Evolutionary conservation across 2,113 vertebrate genomes (phyloP).

Genomic region (Pterophyllum scalare): DNA sequence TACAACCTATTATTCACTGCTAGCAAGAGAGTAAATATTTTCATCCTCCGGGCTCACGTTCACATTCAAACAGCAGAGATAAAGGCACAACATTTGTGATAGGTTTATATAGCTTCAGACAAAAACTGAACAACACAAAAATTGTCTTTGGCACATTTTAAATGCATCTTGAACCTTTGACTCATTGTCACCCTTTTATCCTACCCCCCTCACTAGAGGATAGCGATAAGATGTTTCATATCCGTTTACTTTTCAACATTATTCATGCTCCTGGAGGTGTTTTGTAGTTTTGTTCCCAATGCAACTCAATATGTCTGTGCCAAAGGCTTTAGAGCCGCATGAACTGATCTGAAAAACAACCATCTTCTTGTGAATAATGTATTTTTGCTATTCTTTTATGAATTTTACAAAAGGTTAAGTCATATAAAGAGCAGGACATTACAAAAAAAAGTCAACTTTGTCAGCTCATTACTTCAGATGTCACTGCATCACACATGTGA

Average conservation of each 20-base stretch:
- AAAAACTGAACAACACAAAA: slow-evolving; percentile 54
- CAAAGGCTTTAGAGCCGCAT: slow-evolving; percentile 16
- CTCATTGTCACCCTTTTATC: slow-evolving; percentile 39
- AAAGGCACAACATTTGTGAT: slow-evolving; percentile 56
- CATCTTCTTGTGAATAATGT: neutral
- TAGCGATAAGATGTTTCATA: slow-evolving; percentile 67
- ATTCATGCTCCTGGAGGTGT: slow-evolving; percentile 58
- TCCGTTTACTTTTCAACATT: slow-evolving; percentile 62
- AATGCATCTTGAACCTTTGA: slow-evolving; percentile 67
- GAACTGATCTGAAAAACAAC: slow-evolving; percentile 6
- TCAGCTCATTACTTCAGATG: slow-evolving; percentile 3
- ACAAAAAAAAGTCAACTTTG: slow-evolving; percentile 6
- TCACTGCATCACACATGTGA: neutral
- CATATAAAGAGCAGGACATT: neutral
- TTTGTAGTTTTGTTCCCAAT: slow-evolving; percentile 56
- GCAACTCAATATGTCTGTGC: slow-evolving; percentile 21
- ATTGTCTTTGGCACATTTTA: slow-evolving; percentile 47
- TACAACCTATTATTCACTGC: slow-evolving; percentile 49
- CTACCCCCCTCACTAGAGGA: slow-evolving; percentile 39
- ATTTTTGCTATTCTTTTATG: slow-evolving; percentile 8
- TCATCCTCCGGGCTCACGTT: slow-evolving; percentile 35
- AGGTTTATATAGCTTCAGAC: slow-evolving; percentile 52
- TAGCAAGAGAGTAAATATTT: slow-evolving; percentile 55
- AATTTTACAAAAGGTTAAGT: slow-evolving; percentile 3
- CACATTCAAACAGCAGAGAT: slow-evolving; percentile 51